A percentile compares a stretch with the other conserved stretches of the same genome.
Conservation (phyloP, 2,113 vertebrate species). For the Hydropotes inermis region DNA sequence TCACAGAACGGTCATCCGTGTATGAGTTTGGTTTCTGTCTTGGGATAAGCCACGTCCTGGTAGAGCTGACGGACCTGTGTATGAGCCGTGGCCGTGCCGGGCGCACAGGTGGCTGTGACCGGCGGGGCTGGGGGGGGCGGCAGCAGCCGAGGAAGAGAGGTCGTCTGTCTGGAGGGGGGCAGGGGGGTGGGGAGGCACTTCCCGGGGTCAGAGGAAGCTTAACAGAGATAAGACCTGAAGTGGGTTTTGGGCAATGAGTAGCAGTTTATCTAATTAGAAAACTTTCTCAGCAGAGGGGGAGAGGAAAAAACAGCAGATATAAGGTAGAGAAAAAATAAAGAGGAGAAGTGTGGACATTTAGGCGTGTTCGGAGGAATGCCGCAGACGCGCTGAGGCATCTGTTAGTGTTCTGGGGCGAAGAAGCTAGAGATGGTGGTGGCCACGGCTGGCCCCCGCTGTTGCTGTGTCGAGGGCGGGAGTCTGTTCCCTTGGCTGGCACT, state of each 20-base stretch:
- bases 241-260: slow-evolving; percentile 25
- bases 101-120: not conserved
- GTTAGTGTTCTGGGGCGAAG: not conserved
- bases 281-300: not conserved
- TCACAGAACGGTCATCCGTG: not conserved
- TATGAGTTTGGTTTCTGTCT: not conserved
- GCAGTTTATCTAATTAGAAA: not conserved
- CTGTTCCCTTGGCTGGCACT: not conserved
- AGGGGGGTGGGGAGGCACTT: not conserved
- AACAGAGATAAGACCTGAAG: not conserved
- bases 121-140: not conserved
- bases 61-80: not conserved
- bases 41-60: not conserved
- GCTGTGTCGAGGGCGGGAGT: not conserved
- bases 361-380: not conserved
- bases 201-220: not conserved
- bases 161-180: accelerated
- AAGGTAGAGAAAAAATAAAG: not conserved
- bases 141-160: not conserved
- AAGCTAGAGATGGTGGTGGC: not conserved
- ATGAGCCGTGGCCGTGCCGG: not conserved
- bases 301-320: not conserved
- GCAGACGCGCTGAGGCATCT: not conserved
- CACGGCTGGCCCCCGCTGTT: accelerated
- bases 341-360: not conserved